These are phyloP conservation scores for Drosophila pseudoobscura DNA, from an alignment of 1,140 invertebrate genomes.

Conservation along the genomic window DNA sequence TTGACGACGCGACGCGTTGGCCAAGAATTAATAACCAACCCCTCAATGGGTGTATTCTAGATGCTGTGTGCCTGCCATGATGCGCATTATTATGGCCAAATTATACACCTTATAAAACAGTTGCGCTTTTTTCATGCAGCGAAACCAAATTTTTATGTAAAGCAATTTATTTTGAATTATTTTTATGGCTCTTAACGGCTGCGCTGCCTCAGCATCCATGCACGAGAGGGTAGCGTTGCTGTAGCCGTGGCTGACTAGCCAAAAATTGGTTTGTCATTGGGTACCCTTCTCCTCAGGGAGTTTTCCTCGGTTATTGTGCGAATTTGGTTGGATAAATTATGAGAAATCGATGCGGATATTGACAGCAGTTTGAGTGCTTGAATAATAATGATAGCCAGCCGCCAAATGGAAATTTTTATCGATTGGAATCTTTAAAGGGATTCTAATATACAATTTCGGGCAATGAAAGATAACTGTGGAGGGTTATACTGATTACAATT, in stretches of 20 bases:
- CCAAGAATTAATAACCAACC: conserved; percentile 71
- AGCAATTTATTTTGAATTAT: conserved; percentile 83
- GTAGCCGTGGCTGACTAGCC: conserved; percentile 32
- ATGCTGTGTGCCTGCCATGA: conserved; percentile 54
- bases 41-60: conserved; percentile 22
- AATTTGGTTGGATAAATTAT: conserved; percentile 32
- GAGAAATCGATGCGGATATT: conserved; percentile 35
- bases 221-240: not conserved
- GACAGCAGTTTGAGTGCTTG: conserved; percentile 11
- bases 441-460: not conserved
- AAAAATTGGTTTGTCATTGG: conserved; percentile 40
- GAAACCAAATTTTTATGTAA: conserved; percentile 76
- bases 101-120: conserved; percentile 79
- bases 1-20: conserved; percentile 42
- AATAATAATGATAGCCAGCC: not conserved
- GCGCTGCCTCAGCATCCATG: conserved; percentile 31
- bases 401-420: too few relatives aligned
- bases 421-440: not conserved
- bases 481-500: not conserved
- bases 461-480: too few relatives aligned
- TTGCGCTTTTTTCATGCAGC: conserved; percentile 44
- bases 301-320: conserved; percentile 9
- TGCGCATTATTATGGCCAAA: conserved; percentile 82
- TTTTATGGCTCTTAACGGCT: conserved; percentile 81
- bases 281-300: not conserved